Evolutionary conservation across 2,797 vertebrate genomes (phyloP).

Genomic region (Ctenochaetus hawaiiensis): DNA sequence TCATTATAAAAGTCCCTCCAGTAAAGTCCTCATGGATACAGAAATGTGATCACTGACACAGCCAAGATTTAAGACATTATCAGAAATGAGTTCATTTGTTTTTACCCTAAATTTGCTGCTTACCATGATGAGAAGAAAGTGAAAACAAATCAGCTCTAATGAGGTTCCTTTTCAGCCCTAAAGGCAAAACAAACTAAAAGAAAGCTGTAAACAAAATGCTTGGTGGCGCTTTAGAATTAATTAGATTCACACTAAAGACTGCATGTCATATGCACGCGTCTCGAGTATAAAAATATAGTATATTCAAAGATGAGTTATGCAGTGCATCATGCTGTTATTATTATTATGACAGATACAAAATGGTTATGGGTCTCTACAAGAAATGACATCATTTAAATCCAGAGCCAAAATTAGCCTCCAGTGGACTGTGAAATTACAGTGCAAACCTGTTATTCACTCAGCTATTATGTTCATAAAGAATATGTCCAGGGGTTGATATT

Average conservation of each 20-base stretch:
- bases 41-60: conserved; percentile 8
- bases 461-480: not conserved
- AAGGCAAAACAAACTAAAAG: not conserved
- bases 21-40: conserved; percentile 6
- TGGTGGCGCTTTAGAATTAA: not conserved
- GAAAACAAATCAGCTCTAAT: not conserved
- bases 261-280: not conserved
- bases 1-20: not conserved
- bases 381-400: not conserved
- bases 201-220: not conserved
- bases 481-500: not conserved
- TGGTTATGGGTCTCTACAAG: not conserved
- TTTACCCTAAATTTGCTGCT: not conserved
- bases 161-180: not conserved
- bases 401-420: not conserved
- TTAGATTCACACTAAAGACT: conserved; percentile 3
- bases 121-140: not conserved
- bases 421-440: conserved; percentile 7
- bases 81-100: not conserved
- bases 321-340: not conserved
- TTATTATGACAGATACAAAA: conserved; percentile 19
- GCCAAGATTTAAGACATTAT: not conserved
- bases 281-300: conserved; percentile 1
- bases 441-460: conserved; percentile 4
- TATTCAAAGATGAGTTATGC: not conserved